Conservation (phyloP, 2,888 invertebrate genomes). For the Euclidia mi region DNA sequence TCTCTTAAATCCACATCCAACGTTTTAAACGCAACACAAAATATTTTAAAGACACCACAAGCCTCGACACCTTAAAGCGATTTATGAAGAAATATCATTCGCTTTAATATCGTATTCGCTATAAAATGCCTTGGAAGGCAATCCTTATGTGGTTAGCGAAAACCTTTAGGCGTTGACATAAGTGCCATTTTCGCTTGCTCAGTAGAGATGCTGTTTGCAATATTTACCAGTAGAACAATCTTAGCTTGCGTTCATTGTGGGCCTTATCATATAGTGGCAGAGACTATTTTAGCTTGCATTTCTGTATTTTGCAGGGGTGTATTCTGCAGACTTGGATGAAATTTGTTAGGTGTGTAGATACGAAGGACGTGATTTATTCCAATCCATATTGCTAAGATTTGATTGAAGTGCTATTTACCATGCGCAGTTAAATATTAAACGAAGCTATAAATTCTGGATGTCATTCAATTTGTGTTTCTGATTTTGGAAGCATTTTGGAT, state of each 20-base stretch:
- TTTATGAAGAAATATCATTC: constrained; percentile 74
- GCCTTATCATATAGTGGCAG: constrained; percentile 19
- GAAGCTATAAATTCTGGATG: constrained; percentile 21
- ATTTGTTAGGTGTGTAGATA: constrained; percentile 59
- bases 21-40: constrained; percentile 48
- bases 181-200: constrained; percentile 30
- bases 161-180: constrained; percentile 21
- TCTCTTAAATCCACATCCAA: constrained; percentile 37
- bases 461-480: constrained; percentile 7
- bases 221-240: constrained; percentile 31
- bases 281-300: constrained; percentile 21
- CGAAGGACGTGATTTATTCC: constrained; percentile 57
- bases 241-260: constrained; percentile 20
- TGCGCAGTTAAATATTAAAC: constrained; percentile 42
- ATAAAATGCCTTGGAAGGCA: constrained; percentile 51
- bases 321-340: constrained; percentile 55
- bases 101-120: constrained; percentile 66
- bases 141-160: constrained; percentile 19
- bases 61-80: constrained; percentile 61
- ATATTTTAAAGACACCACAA: constrained; percentile 54
- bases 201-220: constrained; percentile 29
- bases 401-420: constrained; percentile 51
- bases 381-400: constrained; percentile 61
- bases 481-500: background rate
- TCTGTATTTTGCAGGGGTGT: constrained; percentile 13